Conservation (phyloP, 1,140 invertebrate genomes). For the Potamilus streckersoni region DNA sequence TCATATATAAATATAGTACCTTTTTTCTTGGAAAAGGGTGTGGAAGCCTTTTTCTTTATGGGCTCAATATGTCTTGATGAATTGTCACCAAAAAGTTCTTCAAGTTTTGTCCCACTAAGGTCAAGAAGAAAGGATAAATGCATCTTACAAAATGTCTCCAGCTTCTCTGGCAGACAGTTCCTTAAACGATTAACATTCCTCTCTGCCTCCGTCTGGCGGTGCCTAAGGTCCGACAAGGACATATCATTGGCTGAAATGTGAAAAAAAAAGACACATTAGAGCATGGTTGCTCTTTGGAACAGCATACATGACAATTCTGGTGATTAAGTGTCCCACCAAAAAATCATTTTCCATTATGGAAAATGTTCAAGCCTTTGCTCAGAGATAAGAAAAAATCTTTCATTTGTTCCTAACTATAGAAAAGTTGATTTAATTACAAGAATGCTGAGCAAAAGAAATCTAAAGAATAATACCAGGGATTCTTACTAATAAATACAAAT, state of each 20-base stretch:
- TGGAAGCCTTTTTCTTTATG: conserved; percentile 38
- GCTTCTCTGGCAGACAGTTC: conserved; percentile 79
- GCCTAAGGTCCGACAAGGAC: conserved; percentile 39
- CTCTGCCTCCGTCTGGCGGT: conserved; percentile 48
- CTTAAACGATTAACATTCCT: conserved; percentile 48
- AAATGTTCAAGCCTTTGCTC: too few species aligned
- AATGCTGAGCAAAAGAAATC: too few species aligned
- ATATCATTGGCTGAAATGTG: conserved; percentile 45
- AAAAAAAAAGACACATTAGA: conserved; percentile 16
- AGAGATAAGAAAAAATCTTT: too few species aligned
- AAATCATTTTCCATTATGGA: too few species aligned
- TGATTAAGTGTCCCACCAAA: too few species aligned
- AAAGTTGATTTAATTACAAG: too few species aligned
- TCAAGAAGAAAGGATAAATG: conserved; percentile 89
- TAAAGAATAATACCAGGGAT: too few species aligned
- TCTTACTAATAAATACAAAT: too few species aligned
- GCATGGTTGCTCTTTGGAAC: too few species aligned
- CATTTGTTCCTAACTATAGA: too few species aligned
- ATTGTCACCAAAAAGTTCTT: conserved; percentile 44
- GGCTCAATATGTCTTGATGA: conserved; percentile 7
- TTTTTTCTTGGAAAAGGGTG: conserved; percentile 56
- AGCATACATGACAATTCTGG: too few species aligned
- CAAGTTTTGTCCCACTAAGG: conserved; percentile 69
- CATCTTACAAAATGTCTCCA: conserved; percentile 88
- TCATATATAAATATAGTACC: conserved; percentile 19